Evolutionary conservation across 2,797 vertebrate genomes (phyloP), one percentile per base, ranked within the genome.

Genomic region (Falco biarmicus): DNA sequence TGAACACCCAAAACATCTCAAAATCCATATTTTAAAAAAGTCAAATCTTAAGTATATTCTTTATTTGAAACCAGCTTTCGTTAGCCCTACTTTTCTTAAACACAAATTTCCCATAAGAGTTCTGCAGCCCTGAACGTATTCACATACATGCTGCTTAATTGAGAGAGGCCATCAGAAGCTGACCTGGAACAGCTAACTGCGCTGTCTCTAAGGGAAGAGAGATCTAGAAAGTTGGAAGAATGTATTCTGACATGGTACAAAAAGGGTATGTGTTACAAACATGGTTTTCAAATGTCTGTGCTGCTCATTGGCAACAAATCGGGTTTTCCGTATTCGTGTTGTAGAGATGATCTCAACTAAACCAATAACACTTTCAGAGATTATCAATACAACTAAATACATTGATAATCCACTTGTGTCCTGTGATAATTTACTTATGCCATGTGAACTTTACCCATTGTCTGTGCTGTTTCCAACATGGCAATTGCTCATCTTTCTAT

Each of bases 141-240:
- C 32, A 45, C 1, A 4, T 15, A 56, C 8, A 8, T 0, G 0
- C 13, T 71, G 54, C 28, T 56, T 54, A 81, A 66, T 14, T 56
- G 64, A 80, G 31, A 92, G 19, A 53, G 25, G 18, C 25, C 81
- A 74, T 41, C 50, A 41, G 54, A 88, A 82, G 50, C 29, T 39
- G 31, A 73, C 28, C 39, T 63, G 48, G 34, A 76, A n/a, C 14
- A 91, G 61, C 18, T 69, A 60, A 63, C 32, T 19, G 8, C 17
- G 17, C 22, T 66, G 26, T 34, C 61, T 95, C 41, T 39, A 13
- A 60, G 43, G 32, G n/a, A 69, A 59, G 51, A 66, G 43, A 65
- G 37, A 66, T 8, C n/a, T 24, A 43, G n/a, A 82, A 71, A 71
- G 32, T 5, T 65, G 25, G 11, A 56, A 87, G 5, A 3, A 5